Evolutionary conservation across 2,797 vertebrate species (phyloP), one percentile per base, ranked within the genome.

Genomic region (Tapirus indicus): DNA sequence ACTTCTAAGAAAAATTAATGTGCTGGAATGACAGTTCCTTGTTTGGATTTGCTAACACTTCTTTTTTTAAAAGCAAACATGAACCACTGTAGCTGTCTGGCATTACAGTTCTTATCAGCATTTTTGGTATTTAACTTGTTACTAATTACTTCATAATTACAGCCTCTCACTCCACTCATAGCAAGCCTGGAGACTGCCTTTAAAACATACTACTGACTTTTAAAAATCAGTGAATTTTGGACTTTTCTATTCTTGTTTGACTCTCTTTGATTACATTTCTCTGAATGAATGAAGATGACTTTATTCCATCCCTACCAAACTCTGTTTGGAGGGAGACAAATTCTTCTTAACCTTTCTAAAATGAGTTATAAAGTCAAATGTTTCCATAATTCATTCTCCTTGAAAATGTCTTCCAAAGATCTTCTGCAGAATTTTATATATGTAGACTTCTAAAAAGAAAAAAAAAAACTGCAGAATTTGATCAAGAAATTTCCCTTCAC

Each of bases 351-450:
- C 35, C 54, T 95, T 97, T 94, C 54, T 52, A 54, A 92, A 95
- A 94, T 92, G 27, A 89, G 21, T 60, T 93, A 85, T 60, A 83
- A 95, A 88, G 49, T 74, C 23, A 89, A 95, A 94, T 52, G 20
- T 87, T 92, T 56, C 68, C 41, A 49, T 72, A 94, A 96, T 93
- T 93, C 44, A 6, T 9, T 69, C 21, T 89, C 60, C 41, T 96
- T 90, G 82, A 89, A 96, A 96, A 91, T 93, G 54, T 92, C 49
- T 94, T 94, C 35, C 58, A 95, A 87, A 93, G 82, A 77, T 91
- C 83, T 94, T 89, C n/a, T 78, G 29, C 52, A 92, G 86, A 94
- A 93, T 97, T 96, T 97, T 92, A 91, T 94, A 71, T 56, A 93
- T 82, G 72, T 78, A 87, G 66, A 68, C 54, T 92, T 94, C 44